These are phyloP conservation scores for Napeogenes inachia DNA, from an alignment of 2,888 invertebrate genomes.

Conservation along the genomic window DNA sequence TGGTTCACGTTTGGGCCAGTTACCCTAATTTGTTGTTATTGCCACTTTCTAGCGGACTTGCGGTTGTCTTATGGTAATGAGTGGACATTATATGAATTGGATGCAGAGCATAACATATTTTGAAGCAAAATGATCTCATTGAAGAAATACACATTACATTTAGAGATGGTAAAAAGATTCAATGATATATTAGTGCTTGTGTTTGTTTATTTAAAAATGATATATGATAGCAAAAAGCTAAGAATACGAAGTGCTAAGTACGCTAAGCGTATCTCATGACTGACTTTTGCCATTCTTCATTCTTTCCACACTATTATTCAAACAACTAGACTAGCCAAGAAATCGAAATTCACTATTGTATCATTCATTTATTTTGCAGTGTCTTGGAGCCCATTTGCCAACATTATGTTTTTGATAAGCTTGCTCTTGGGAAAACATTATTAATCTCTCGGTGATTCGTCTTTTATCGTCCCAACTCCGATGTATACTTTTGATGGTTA, in stretches of 20 bases:
- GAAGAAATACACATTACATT: no score
- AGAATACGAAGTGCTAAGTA: no score
- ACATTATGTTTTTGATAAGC: constrained; percentile 59
- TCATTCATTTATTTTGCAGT: constrained; percentile 45
- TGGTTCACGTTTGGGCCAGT: constrained; percentile 49
- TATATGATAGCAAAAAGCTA: no score
- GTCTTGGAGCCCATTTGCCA: constrained; percentile 57
- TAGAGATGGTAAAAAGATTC: no score
- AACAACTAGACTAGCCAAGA: constrained; percentile 14
- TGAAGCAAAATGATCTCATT: constrained; percentile 2
- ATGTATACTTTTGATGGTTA: constrained; percentile 45
- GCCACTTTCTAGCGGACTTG: constrained; percentile 53
- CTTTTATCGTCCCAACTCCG: constrained; percentile 64
- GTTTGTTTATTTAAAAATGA: no score
- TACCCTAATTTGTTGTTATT: constrained; percentile 72
- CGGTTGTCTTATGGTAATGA: constrained; percentile 63
- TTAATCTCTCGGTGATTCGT: constrained; percentile 63
- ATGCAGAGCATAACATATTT: constrained; percentile 15
- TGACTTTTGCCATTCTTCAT: background rate
- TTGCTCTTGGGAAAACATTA: constrained; percentile 51
- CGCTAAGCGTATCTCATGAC: constrained; percentile 1
- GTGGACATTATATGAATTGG: constrained; percentile 33
- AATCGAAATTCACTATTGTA: constrained; percentile 25
- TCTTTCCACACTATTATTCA: constrained; percentile 13
- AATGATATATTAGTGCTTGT: no score